Evolutionary conservation across 2,888 invertebrate species (phyloP), one percentile per base, ranked within the genome.

Genomic region (Caenorhabditis zanzibari): DNA sequence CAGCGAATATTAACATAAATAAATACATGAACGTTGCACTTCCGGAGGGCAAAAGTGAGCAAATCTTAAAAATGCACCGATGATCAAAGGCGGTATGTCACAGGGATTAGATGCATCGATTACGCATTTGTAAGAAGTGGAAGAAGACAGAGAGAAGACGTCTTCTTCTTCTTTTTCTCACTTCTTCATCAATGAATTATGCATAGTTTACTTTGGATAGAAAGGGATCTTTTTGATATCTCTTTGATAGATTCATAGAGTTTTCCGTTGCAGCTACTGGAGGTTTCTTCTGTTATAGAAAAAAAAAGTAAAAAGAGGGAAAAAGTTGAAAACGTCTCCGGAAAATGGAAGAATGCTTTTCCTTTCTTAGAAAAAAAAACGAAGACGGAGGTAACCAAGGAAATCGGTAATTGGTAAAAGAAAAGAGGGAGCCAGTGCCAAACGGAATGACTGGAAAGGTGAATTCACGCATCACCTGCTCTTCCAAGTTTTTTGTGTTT

Each of bases 391-490:
- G 66, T 68, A 49, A 59, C 68, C 52, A 56, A 68, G 59, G 47
- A 59, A 58, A 68, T 68, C 68, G 66, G 58, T 75, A 58, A 75
- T 75, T 66, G 58, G 59, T 26, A 47, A 58, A 66, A 64, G 28
- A 52, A 59, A 54, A 44, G 41, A 52, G 52, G 32, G 28, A 44
- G 28, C 52, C 28, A 35, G 41, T 10, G 24, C 22, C 19, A 41
- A 69, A 49, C 54, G 24, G 63, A 74, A 54, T 54, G 35, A 49
- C 63, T 35, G 49, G 41, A 54, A 24, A 52, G 61, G 38, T 61
- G 47, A 73, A 32, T 71, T 77, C 77, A 77, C 77, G 77, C 77
- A 77, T 77, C 77, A 77, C 69, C 77, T 77, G 77, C 68, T 59
- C 66, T 56, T 54, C 61, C 38, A 52, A 49, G 66, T 52, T 73